Evolutionary conservation across 2,888 invertebrate species (phyloP).

Genomic region (Molanna angustata): DNA sequence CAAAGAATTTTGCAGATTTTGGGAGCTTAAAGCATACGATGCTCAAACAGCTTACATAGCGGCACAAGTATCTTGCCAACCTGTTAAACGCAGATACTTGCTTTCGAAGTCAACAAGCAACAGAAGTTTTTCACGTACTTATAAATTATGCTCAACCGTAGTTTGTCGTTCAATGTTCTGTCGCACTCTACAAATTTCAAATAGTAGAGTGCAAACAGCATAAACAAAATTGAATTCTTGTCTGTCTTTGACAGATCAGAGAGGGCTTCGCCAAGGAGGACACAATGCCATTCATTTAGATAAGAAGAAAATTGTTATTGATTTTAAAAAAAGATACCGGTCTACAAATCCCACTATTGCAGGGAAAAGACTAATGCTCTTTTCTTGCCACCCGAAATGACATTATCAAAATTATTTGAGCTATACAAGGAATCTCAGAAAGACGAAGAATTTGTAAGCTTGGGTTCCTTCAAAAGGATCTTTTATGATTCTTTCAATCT

Average conservation of each 20-base stretch:
- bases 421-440: conserved; percentile 9
- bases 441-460: conserved; percentile 1
- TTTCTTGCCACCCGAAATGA: conserved; percentile 6
- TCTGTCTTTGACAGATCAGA: not conserved
- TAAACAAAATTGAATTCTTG: not conserved
- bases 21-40: not conserved
- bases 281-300: not conserved
- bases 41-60: not conserved
- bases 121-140: not conserved
- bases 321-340: not conserved
- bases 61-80: not conserved
- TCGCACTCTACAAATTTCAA: not conserved
- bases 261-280: not conserved
- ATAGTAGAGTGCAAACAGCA: not conserved
- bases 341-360: not conserved
- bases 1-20: not conserved
- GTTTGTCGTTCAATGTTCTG: not conserved
- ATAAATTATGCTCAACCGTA: not conserved
- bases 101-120: not conserved
- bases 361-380: not conserved
- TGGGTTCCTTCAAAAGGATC: too few relatives aligned
- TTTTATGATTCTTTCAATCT: conserved; percentile 18
- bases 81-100: not conserved
- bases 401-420: not conserved
- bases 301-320: not conserved